A percentile compares a stretch with the other conserved stretches of the same genome.
These are phyloP conservation scores for Acrossocheilus wenchowensis DNA, from an alignment of 2,797 vertebrate species.

Conservation along the genomic window DNA sequence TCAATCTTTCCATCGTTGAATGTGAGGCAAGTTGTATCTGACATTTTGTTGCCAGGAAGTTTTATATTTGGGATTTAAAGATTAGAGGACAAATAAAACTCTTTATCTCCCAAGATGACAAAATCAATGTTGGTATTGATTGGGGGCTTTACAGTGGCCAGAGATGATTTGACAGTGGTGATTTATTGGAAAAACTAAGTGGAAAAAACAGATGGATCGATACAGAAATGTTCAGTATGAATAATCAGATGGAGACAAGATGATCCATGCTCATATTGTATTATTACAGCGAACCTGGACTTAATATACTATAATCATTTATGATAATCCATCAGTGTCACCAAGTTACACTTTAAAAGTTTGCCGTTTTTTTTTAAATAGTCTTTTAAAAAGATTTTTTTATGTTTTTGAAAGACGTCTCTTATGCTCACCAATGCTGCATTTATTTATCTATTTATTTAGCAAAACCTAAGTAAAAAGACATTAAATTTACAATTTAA, in stretches of 20 bases:
- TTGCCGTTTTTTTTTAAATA: neutral
- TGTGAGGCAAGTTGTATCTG: conserved; percentile 33
- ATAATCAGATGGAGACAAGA: conserved; percentile 39
- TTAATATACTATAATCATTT: conserved; percentile 73
- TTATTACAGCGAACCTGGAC: conserved; percentile 69
- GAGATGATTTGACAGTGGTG: conserved; percentile 37
- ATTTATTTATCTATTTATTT: neutral
- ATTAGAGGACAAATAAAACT: conserved; percentile 12
- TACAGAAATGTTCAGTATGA: conserved; percentile 36
- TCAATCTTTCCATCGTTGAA: neutral
- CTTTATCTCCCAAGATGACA: conserved; percentile 42
- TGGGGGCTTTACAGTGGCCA: conserved; percentile 20
- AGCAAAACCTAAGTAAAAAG: neutral
- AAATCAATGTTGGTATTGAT: conserved; percentile 45
- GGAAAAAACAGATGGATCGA: conserved; percentile 21
- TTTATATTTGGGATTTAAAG: neutral
- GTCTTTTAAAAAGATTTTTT: neutral
- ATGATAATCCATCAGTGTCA: conserved; percentile 69
- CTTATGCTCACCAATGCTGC: conserved; percentile 15
- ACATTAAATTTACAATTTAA: neutral
- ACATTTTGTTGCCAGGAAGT: conserved; percentile 22
- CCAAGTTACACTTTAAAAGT: neutral
- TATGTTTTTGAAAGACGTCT: neutral
- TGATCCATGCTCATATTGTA: conserved; percentile 58
- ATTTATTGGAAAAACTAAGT: conserved; percentile 48